Base-by-base conservation (phyloP, 2,888 invertebrate species). In the Melolontha melolontha region DNA sequence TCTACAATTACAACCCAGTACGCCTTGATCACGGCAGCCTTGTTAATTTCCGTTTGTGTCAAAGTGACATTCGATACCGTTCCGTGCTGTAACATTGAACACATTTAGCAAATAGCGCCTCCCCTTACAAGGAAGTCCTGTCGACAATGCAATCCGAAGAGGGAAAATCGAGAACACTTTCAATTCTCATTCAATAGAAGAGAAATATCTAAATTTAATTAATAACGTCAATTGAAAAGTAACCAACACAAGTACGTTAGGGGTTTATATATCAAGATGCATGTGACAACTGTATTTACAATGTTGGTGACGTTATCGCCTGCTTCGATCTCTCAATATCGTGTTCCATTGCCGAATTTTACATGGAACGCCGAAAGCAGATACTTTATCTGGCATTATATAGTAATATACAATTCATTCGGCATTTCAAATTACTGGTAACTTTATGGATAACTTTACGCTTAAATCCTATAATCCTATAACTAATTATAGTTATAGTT, bases 1-100 rank as follows among this genome's bases (percentile, higher is more conserved):
- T 59, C 66, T 40, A 34, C 66, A 66, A 66, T 66, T 66, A 57
- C 66, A 16, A 41, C 42, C 42, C 27, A 34, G 49, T 34, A 49
- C 40, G 42, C 39, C 65, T 55, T 44, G 34, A 55, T 47, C 62
- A 66, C 66, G 51, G 11, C 54, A 16, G 29, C 17, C 71, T 73
- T 74, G 78, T 78, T 78, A 78, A 78, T 78, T 78, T 78, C 78
- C 78, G 75, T 64, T 73, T 66, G 69, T 75, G 77, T 77, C 76
- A 76, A 73, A 74, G 70, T 73, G 77, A 74, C 76, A 76, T 76
- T 76, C 75, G 76, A 76, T 76, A 76, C 67, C 70, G 64, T 52
- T 47, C 14, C 57, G 27, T 27, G 41, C 29, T 64, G 52, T 65
- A 68, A 71, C 68, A 71, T 68, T 68, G 71, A 62, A 40, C 27